A percentile compares a stretch with the other conserved stretches of the same genome.
phyloP scores from a whole-genome alignment of 2,797 vertebrate genomes.

The Spinibarbus caldwelli region DNA sequence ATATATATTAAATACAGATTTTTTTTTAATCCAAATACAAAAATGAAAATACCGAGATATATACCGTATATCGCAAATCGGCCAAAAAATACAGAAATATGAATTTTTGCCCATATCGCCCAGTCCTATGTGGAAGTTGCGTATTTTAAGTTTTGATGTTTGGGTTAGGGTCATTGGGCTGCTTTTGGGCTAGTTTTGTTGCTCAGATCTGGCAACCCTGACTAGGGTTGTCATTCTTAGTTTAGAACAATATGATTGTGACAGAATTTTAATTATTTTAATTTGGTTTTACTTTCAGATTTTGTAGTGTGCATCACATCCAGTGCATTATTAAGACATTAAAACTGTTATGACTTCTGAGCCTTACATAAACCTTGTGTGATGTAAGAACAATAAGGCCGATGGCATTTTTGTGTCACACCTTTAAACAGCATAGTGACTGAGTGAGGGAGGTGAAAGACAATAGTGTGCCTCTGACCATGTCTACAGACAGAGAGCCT shows the following conservation, averaged over 20 bases:
- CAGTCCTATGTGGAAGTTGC: no score
- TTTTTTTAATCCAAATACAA: no score
- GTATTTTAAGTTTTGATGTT: neutral
- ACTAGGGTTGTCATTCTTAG: neutral
- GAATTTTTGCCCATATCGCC: no score
- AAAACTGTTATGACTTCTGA: neutral
- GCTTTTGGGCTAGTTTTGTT: neutral
- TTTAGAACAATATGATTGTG: neutral
- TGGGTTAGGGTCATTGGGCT: neutral
- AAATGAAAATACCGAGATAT: no score
- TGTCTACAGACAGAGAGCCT: constrained; percentile 76
- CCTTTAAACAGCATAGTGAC: neutral
- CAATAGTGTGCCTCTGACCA: constrained; percentile 55
- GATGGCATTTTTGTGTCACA: neutral
- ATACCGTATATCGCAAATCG: no score
- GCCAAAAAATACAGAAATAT: no score
- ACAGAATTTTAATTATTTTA: no score
- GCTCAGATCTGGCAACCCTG: neutral
- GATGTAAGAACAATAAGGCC: no score
- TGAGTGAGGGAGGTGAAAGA: constrained; percentile 15
- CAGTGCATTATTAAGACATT: neutral
- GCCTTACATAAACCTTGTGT: neutral
- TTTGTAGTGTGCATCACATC: constrained; percentile 2
- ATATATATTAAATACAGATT: no score
- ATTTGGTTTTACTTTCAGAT: no score